Conservation (phyloP, 1,140 invertebrate genomes). For the Zaprionus lachaisei region DNA sequence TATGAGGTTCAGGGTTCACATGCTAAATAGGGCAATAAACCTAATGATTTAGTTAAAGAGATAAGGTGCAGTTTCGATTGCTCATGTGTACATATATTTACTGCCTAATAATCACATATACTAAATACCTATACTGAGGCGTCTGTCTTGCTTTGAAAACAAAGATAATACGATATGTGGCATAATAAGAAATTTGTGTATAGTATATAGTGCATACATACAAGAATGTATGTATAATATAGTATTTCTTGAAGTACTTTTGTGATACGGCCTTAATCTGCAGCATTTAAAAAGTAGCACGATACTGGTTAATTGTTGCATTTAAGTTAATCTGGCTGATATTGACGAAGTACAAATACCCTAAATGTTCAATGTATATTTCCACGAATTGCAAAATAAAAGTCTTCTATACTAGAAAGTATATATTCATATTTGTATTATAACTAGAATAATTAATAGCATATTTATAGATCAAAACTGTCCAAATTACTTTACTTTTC, state of each 20-base stretch:
- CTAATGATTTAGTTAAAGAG: neutral
- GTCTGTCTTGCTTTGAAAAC: neutral
- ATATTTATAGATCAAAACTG: too few relatives aligned
- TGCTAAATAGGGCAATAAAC: neutral
- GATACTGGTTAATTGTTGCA: neutral
- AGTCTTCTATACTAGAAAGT: too few relatives aligned
- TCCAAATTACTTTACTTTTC: too few relatives aligned
- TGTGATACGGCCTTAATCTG: neutral
- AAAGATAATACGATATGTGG: neutral
- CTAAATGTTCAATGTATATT: neutral
- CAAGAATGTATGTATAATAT: too few relatives aligned
- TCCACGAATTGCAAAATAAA: too few relatives aligned
- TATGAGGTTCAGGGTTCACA: neutral
- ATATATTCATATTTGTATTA: too few relatives aligned
- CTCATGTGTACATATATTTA: neutral
- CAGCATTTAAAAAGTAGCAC: neutral
- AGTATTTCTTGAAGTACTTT: neutral
- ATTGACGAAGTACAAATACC: neutral
- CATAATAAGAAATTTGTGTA: neutral
- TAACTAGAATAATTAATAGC: too few relatives aligned
- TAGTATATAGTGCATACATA: neutral
- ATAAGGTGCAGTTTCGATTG: neutral
- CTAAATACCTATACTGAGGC: too few relatives aligned
- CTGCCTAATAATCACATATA: neutral
- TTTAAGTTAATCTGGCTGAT: neutral